A percentile compares a stretch with the other conserved stretches of the same genome.
Conservation (phyloP, 2,888 invertebrate species). For the Tinea trinotella region DNA sequence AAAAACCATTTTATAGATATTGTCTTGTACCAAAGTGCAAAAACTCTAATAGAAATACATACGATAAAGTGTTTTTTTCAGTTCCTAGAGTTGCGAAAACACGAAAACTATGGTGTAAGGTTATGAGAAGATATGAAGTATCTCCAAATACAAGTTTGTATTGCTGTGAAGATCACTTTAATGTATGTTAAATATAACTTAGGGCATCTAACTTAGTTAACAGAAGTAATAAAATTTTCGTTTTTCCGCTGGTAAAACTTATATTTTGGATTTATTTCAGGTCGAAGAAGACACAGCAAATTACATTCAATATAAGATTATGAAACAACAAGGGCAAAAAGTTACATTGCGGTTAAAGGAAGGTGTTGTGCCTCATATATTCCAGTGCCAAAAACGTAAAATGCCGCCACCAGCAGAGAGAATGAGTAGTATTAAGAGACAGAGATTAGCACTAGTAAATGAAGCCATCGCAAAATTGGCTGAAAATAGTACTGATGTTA, state of each 20-base stretch:
- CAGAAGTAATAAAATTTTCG: too few species aligned
- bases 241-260: too few species aligned
- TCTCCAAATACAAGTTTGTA: background rate
- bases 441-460: background rate
- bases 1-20: background rate
- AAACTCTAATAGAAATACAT: background rate
- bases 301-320: background rate
- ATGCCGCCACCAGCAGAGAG: background rate
- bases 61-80: background rate
- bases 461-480: background rate
- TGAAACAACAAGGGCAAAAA: background rate
- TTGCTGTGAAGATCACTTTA: conserved; percentile 1
- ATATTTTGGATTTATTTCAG: background rate
- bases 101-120: background rate
- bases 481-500: too few species aligned
- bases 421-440: background rate
- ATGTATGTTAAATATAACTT: background rate
- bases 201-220: background rate
- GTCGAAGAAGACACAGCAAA: background rate
- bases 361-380: background rate
- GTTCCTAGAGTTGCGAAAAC: background rate
- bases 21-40: background rate
- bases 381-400: background rate
- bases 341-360: background rate
- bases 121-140: background rate